phyloP scores from a whole-genome alignment of 2,888 invertebrate genomes.

The Tachina grossa region DNA sequence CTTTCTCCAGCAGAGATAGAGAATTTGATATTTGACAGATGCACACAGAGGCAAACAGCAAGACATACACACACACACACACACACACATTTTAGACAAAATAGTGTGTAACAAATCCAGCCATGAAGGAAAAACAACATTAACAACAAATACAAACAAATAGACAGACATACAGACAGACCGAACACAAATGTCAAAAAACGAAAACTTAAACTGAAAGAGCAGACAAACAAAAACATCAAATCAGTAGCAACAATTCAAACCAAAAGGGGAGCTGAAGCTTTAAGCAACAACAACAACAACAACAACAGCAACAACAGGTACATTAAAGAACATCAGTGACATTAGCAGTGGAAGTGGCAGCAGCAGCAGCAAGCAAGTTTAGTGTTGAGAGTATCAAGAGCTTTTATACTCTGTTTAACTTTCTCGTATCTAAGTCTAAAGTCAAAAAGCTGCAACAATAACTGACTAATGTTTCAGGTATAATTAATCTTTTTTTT shows the following conservation, averaged over 20 bases:
- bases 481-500: conserved; percentile 82
- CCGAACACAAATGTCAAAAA: conserved; percentile 39
- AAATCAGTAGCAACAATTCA: conserved; percentile 11
- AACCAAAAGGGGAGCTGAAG: conserved; percentile 7
- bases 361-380: conserved; percentile 1
- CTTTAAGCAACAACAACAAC: conserved; percentile 13
- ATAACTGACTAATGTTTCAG: conserved; percentile 74
- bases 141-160: background rate
- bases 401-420: conserved; percentile 55
- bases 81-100: conserved; percentile 8
- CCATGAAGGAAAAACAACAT: conserved; percentile 14
- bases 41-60: conserved; percentile 19
- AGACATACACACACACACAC: background rate
- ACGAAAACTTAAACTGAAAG: conserved; percentile 34
- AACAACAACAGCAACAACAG: conserved; percentile 6
- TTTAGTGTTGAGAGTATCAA: conserved; percentile 74
- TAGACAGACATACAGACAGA: background rate
- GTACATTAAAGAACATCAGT: conserved; percentile 1
- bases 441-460: conserved; percentile 73
- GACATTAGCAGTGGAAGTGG: conserved; percentile 13
- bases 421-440: conserved; percentile 42
- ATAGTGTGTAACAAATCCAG: conserved; percentile 22
- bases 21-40: conserved; percentile 50
- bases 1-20: conserved; percentile 45
- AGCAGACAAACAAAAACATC: conserved; percentile 68